Evolutionary conservation across 2,888 invertebrate genomes (phyloP).

Genomic region (Agrochola macilenta): DNA sequence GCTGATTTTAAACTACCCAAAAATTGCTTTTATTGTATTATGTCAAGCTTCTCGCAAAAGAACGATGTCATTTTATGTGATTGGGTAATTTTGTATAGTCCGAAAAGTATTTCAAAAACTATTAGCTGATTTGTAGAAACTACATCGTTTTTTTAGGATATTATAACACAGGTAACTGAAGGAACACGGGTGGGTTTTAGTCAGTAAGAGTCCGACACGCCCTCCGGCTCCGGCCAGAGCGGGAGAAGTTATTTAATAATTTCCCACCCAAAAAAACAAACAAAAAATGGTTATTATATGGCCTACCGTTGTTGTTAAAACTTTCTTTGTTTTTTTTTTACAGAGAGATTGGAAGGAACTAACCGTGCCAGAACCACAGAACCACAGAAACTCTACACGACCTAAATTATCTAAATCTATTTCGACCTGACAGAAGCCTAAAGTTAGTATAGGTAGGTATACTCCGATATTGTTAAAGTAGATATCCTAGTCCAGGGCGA

Average conservation of each 20-base stretch:
- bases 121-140: neutral
- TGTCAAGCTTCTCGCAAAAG: too few relatives aligned
- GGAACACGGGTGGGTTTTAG: too few relatives aligned
- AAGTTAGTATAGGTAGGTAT: neutral
- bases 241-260: too few relatives aligned
- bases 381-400: conserved; percentile 39
- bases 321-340: conserved; percentile 50
- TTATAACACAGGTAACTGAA: too few relatives aligned
- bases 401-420: conserved; percentile 13
- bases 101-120: neutral
- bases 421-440: conserved; percentile 27
- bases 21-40: too few relatives aligned
- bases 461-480: conserved; percentile 33
- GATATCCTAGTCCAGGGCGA: conserved; percentile 45
- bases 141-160: neutral
- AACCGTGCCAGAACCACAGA: conserved; percentile 82
- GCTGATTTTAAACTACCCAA: too few relatives aligned
- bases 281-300: too few relatives aligned
- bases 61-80: neutral
- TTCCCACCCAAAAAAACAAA: too few relatives aligned
- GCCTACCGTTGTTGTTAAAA: neutral
- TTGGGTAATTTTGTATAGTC: neutral
- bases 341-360: conserved; percentile 87
- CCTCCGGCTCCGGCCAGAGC: too few relatives aligned
- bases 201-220: too few relatives aligned